These are phyloP conservation scores for Calephelis nemesis DNA, from an alignment of 1,140 invertebrate genomes.

Conservation along the genomic window DNA sequence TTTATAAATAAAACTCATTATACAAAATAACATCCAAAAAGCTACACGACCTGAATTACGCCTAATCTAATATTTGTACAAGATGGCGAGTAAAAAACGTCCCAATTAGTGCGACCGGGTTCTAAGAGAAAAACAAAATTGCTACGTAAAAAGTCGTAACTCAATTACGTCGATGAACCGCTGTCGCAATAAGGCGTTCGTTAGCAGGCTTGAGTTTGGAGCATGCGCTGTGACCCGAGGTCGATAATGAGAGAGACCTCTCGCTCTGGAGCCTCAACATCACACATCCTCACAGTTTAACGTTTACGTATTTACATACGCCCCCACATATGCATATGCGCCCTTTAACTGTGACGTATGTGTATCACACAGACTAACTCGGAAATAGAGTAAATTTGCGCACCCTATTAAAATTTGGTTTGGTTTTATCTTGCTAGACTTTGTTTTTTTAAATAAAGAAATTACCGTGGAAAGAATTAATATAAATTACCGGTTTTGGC, in stretches of 20 bases:
- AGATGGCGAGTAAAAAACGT: slow-evolving; percentile 52
- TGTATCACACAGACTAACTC: slow-evolving; percentile 42
- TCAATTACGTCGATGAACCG: slow-evolving; percentile 75
- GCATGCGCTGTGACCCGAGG: slow-evolving; percentile 76
- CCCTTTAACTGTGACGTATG: slow-evolving; percentile 68
- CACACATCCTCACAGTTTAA: slow-evolving; percentile 75
- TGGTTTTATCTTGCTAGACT: not conserved
- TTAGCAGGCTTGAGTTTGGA: slow-evolving; percentile 58
- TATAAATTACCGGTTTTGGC: no score
- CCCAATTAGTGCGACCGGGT: slow-evolving; percentile 72
- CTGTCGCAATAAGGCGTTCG: slow-evolving; percentile 75
- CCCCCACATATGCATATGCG: slow-evolving; percentile 74
- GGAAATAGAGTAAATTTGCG: slow-evolving; percentile 27
- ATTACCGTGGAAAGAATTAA: no score
- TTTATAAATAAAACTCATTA: slow-evolving; percentile 34
- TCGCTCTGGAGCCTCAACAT: slow-evolving; percentile 68
- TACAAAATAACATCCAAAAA: slow-evolving; percentile 36
- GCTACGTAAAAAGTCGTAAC: slow-evolving; percentile 78
- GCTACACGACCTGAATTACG: slow-evolving; percentile 36
- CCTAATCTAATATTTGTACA: slow-evolving; percentile 71
- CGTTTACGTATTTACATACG: slow-evolving; percentile 76
- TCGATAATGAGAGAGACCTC: slow-evolving; percentile 74
- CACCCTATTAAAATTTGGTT: not conserved
- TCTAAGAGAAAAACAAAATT: slow-evolving; percentile 75
- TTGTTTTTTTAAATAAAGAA: not conserved